Conservation (phyloP, 2,113 vertebrate genomes). For the Lynx canadensis region DNA sequence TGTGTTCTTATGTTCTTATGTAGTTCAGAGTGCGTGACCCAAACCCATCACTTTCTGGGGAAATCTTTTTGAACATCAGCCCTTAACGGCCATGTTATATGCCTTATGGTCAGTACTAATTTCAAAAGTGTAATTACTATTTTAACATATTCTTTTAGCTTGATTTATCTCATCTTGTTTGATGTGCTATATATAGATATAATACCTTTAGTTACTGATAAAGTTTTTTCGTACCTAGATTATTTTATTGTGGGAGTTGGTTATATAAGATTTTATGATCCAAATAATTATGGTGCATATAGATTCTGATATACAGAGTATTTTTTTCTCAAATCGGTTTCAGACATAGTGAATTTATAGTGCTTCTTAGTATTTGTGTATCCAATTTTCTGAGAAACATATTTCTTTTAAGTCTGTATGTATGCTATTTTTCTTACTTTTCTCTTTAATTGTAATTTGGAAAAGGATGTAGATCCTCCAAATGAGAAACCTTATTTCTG, state of each 20-base stretch:
- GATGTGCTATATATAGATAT: neutral
- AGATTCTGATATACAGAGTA: neutral
- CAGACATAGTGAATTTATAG: neutral
- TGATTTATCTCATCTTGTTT: conserved; percentile 48
- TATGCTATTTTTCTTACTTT: conserved; percentile 35
- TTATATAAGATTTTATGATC: conserved; percentile 47
- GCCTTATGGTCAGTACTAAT: neutral
- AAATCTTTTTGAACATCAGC: neutral
- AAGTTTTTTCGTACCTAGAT: neutral
- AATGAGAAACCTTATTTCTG: conserved; percentile 45
- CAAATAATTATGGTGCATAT: neutral
- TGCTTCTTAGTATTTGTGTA: conserved; percentile 50
- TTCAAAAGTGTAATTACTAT: neutral
- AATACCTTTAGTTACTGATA: conserved; percentile 31
- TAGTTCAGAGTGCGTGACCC: neutral
- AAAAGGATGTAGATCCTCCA: conserved; percentile 50
- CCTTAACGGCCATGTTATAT: neutral
- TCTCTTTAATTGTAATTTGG: conserved; percentile 58
- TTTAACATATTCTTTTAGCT: neutral
- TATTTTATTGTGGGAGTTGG: conserved; percentile 60
- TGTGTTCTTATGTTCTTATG: neutral
- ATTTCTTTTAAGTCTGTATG: conserved; percentile 6
- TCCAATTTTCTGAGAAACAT: conserved; percentile 23
- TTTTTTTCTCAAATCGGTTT: neutral
- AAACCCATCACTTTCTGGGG: neutral